phyloP scores from a whole-genome alignment of 2,113 vertebrate genomes.

The Todiramphus saurophagus region DNA sequence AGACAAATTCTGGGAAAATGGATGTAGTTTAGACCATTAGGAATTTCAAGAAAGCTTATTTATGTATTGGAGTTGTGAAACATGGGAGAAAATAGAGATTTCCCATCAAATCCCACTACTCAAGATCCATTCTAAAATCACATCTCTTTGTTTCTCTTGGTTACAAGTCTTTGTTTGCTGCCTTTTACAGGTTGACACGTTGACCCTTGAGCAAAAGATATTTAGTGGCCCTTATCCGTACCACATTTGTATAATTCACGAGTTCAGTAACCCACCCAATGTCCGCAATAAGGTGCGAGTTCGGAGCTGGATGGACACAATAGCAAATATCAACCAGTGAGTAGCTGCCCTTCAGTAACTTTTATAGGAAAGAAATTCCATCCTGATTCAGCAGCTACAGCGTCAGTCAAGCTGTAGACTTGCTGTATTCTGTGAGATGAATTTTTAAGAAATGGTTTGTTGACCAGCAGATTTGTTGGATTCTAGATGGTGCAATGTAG shows the following conservation, averaged over 20 bases:
- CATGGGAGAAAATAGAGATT: neutral
- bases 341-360: constrained; percentile 30
- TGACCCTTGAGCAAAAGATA: constrained; percentile 90
- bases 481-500: neutral
- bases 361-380: neutral
- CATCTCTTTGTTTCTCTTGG: neutral
- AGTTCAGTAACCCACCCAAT: constrained; percentile 98
- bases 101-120: neutral
- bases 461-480: neutral
- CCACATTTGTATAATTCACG: constrained; percentile 95
- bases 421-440: neutral
- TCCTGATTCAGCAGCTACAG: neutral
- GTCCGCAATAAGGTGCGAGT: constrained; percentile 97
- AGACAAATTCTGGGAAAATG: neutral
- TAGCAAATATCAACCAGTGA: constrained; percentile 98
- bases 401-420: neutral
- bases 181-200: constrained; percentile 85
- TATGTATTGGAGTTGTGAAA: neutral
- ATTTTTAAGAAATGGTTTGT: fast-evolving
- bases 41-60: neutral
- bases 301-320: constrained; percentile 98
- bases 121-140: neutral
- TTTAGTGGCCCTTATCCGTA: constrained; percentile 97
- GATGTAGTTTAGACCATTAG: neutral
- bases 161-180: neutral